Evolutionary conservation across 1,140 invertebrate species (phyloP).

Genomic region (Lordiphosa clarofinis): DNA sequence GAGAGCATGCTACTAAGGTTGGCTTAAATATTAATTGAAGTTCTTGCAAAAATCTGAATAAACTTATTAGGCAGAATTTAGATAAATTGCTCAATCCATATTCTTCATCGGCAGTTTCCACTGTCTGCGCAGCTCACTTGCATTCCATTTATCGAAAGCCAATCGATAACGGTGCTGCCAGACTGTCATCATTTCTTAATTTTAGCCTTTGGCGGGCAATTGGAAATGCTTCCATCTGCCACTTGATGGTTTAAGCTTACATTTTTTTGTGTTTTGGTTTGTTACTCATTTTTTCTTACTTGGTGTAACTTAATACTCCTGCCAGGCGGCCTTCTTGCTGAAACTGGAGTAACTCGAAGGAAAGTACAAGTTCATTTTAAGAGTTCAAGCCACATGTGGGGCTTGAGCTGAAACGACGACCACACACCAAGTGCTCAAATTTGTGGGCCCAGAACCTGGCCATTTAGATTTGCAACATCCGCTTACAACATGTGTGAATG

Average conservation of each 20-base stretch:
- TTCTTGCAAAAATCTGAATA: too few relatives aligned
- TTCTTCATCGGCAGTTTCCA: too few relatives aligned
- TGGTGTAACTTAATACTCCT: conserved; percentile 44
- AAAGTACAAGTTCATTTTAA: conserved; percentile 53
- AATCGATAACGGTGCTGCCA: conserved; percentile 12
- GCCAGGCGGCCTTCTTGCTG: conserved; percentile 50
- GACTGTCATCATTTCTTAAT: background rate
- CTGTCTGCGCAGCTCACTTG: background rate
- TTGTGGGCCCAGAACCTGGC: conserved; percentile 6
- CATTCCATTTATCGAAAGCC: background rate
- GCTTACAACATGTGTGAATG: conserved; percentile 48
- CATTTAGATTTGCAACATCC: conserved; percentile 67
- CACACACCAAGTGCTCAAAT: conserved; percentile 27
- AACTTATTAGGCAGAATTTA: too few relatives aligned
- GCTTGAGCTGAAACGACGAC: conserved; percentile 35
- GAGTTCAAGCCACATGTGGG: conserved; percentile 62
- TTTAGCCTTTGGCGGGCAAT: conserved; percentile 19
- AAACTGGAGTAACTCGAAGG: conserved; percentile 65
- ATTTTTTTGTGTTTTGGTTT: conserved; percentile 1
- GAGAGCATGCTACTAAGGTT: too few relatives aligned
- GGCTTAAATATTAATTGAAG: too few relatives aligned
- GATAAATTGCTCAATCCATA: too few relatives aligned
- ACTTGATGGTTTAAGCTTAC: conserved; percentile 21
- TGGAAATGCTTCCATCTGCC: conserved; percentile 11
- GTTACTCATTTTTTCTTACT: conserved; percentile 4